Conservation (phyloP, 2,113 vertebrate genomes). For the Clarias gariepinus region DNA sequence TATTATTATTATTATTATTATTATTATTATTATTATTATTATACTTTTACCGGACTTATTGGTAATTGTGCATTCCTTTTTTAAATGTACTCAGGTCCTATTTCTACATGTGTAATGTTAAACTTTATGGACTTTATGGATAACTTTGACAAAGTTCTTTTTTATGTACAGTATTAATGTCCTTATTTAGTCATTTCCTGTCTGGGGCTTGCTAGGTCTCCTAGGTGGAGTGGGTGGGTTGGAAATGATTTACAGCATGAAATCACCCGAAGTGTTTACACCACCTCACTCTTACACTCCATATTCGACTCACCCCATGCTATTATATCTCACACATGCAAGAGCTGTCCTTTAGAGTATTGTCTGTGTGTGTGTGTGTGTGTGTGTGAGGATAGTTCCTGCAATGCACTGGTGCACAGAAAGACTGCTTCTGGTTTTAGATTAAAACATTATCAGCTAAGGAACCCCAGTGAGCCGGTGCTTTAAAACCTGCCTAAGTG, state of each 20-base stretch:
- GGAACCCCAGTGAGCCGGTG: not conserved
- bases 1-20: too few relatives aligned
- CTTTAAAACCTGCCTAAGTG: not conserved
- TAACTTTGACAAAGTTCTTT: not conserved
- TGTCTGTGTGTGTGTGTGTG: not conserved
- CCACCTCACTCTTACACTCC: not conserved
- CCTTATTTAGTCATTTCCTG: constrained; percentile 3
- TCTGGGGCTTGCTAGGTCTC: not conserved
- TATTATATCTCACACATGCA: not conserved
- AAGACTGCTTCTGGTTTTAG: not conserved
- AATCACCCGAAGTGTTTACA: not conserved
- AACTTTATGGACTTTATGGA: too few relatives aligned
- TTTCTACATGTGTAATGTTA: not conserved
- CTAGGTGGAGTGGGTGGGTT: not conserved
- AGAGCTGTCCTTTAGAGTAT: not conserved
- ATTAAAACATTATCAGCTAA: constrained; percentile 1
- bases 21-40: too few relatives aligned
- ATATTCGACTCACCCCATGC: constrained; percentile 6
- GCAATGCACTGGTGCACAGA: not conserved
- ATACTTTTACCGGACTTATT: too few relatives aligned
- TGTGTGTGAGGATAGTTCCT: not conserved
- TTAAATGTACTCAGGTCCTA: not conserved
- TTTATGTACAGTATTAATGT: not conserved
- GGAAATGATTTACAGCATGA: not conserved
- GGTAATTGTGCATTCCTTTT: not conserved